These are phyloP conservation scores for Galaxias olidus DNA, from an alignment of 2,797 vertebrate genomes.

Conservation along the genomic window DNA sequence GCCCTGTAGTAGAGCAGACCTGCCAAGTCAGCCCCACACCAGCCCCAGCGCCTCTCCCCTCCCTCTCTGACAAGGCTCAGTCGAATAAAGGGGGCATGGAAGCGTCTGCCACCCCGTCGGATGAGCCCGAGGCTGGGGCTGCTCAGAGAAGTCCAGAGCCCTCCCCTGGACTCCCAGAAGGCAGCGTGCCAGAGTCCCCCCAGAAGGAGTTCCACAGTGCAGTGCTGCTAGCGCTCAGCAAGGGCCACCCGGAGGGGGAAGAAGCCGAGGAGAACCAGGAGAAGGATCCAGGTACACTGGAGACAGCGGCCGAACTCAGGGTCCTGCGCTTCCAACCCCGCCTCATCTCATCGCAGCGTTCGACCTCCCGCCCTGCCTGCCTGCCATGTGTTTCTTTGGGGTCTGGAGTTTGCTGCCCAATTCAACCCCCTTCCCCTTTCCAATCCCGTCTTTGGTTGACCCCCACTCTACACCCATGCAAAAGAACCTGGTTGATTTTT, in stretches of 20 bases:
- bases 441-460: too few relatives aligned
- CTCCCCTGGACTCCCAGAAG: constrained; percentile 29
- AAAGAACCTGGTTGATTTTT: too few relatives aligned
- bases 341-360: neutral
- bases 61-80: too few relatives aligned
- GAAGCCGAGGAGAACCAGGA: constrained; percentile 38
- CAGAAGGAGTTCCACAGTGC: constrained; percentile 82
- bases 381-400: constrained; percentile 19
- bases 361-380: constrained; percentile 16
- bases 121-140: constrained; percentile 21
- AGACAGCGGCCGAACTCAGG: constrained; percentile 43
- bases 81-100: neutral
- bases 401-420: neutral
- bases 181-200: constrained; percentile 60
- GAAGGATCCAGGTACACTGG: constrained; percentile 77
- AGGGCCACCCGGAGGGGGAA: constrained; percentile 64
- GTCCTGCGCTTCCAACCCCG: constrained; percentile 44
- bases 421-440: too few relatives aligned
- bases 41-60: constrained; percentile 29
- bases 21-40: neutral
- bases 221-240: constrained; percentile 78
- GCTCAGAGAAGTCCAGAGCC: constrained; percentile 2
- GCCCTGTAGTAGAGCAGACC: constrained; percentile 20
- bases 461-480: too few relatives aligned
- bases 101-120: constrained; percentile 27